These are phyloP conservation scores for Orchestes rusci DNA, from an alignment of 2,888 invertebrate genomes.

Conservation along the genomic window DNA sequence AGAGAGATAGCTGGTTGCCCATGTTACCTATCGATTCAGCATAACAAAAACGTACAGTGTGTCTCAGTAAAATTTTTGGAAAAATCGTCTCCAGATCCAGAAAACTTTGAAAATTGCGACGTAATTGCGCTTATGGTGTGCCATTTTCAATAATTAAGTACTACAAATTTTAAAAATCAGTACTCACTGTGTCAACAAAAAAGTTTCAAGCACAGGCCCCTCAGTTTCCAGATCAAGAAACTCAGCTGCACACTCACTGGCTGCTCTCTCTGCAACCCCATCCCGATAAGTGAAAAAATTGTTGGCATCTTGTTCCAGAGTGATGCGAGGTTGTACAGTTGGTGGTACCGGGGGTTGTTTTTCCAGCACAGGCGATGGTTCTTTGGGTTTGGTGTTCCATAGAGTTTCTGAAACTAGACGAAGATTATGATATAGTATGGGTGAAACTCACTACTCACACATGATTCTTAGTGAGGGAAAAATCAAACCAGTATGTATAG, in stretches of 20 bases:
- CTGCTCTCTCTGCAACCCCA: slow-evolving; percentile 65
- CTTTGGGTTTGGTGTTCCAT: slow-evolving; percentile 33
- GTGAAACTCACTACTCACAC: too few relatives aligned
- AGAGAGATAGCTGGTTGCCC: too few relatives aligned
- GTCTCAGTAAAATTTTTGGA: too few relatives aligned
- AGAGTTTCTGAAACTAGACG: slow-evolving; percentile 37
- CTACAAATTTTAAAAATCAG: background rate
- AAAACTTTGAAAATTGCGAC: too few relatives aligned
- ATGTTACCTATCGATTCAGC: too few relatives aligned
- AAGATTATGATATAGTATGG: too few relatives aligned
- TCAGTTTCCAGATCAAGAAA: slow-evolving; percentile 59
- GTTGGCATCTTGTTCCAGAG: slow-evolving; percentile 50
- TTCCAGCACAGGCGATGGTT: slow-evolving; percentile 16
- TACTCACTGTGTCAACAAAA: slow-evolving; percentile 75
- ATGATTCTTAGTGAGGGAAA: slow-evolving; percentile 28
- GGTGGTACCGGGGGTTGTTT: slow-evolving; percentile 21
- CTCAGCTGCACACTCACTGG: slow-evolving; percentile 60
- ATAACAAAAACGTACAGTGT: too few relatives aligned
- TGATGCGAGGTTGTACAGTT: slow-evolving; percentile 29
- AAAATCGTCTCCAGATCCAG: background rate
- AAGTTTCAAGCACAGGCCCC: slow-evolving; percentile 65
- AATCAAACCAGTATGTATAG: slow-evolving; percentile 33
- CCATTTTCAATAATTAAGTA: background rate
- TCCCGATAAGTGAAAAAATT: slow-evolving; percentile 68
- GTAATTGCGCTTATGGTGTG: slow-evolving; percentile 1